A percentile compares a stretch with the other conserved stretches of the same genome.
Conservation (phyloP, 2,888 invertebrate species). For the Hirtodrosophila cameraria region DNA sequence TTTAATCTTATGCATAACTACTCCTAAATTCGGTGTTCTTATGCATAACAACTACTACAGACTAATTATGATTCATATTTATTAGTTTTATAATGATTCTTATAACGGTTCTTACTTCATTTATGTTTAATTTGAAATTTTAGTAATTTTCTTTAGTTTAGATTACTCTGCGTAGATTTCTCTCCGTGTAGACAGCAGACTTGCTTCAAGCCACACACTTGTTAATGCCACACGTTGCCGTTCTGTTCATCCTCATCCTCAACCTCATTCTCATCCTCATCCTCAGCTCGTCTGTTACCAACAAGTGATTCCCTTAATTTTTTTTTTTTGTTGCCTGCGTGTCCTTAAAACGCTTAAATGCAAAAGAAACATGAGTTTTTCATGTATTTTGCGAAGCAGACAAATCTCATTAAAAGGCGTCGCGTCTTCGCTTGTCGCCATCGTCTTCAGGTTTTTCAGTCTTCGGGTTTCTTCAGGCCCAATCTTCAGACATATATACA, state of each 20-base stretch:
- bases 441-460: conserved; percentile 21
- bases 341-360: conserved; percentile 69
- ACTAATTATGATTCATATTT: too few species aligned
- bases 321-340: conserved; percentile 49
- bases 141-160: too few species aligned
- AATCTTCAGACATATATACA: background rate
- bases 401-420: conserved; percentile 80
- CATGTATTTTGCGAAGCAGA: conserved; percentile 60
- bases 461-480: conserved; percentile 5
- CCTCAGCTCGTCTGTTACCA: conserved; percentile 22
- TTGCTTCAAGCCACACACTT: conserved; percentile 35
- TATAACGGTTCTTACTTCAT: too few species aligned
- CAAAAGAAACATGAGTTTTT: conserved; percentile 70
- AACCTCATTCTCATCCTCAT: conserved; percentile 17
- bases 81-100: too few species aligned
- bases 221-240: conserved; percentile 52
- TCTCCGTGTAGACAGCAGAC: conserved; percentile 11
- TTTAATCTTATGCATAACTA: too few species aligned
- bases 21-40: too few species aligned
- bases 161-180: too few species aligned
- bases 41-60: too few species aligned
- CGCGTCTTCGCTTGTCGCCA: conserved; percentile 52
- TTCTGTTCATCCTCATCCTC: conserved; percentile 25
- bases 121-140: too few species aligned
- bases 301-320: conserved; percentile 33